phyloP scores from a whole-genome alignment of 92 coral and sea anemone species.

The Diadumene lineata region DNA sequence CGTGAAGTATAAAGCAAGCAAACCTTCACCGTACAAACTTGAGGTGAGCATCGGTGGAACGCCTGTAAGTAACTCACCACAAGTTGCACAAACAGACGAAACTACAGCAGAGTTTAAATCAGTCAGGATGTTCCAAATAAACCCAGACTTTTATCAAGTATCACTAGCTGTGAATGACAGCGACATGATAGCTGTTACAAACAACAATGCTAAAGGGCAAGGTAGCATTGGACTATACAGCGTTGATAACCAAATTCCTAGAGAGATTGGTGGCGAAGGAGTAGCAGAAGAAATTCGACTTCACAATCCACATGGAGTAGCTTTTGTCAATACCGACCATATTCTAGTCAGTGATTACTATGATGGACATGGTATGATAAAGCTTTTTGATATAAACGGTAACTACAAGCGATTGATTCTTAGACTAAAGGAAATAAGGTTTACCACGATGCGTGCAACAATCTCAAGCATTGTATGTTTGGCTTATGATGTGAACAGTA shows the following conservation, averaged over 20 bases:
- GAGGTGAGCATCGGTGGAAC: constrained; percentile 17
- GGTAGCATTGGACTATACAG: background rate
- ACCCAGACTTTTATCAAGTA: no score
- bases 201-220: no score
- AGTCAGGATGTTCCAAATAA: no score
- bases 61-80: constrained; percentile 8
- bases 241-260: background rate
- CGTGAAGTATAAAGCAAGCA: constrained; percentile 6
- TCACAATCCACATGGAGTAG: constrained; percentile 1
- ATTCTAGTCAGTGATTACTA: background rate
- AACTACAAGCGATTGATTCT: background rate
- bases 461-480: constrained; percentile 2
- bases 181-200: no score
- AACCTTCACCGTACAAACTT: constrained; percentile 8
- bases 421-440: background rate
- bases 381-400: constrained; percentile 5
- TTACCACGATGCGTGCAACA: background rate
- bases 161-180: no score
- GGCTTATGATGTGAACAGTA: background rate
- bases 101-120: background rate
- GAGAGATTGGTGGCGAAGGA: constrained; percentile 15
- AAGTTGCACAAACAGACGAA: constrained; percentile 1
- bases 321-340: background rate
- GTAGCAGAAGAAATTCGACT: constrained; percentile 7
- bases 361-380: background rate